Percentiles rank a stretch among this genome's conserved stretches.
phyloP scores from a whole-genome alignment of 2,797 vertebrate species.

The Hyperoplus lanceolatus region DNA sequence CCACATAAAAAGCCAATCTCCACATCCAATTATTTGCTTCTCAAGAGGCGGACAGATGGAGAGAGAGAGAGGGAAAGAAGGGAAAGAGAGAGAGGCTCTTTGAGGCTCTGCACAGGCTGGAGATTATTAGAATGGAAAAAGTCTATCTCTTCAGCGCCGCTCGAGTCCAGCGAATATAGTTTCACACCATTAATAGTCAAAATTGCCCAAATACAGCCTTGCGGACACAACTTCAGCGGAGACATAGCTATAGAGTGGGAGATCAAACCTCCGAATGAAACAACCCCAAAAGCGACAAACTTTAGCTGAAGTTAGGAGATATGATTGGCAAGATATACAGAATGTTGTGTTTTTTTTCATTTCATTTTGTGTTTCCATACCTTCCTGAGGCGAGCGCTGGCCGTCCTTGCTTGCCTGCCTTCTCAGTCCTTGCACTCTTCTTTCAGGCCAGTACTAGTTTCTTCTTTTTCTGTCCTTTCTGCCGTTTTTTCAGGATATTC shows the following conservation, averaged over 20 bases:
- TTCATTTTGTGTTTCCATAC: slow-evolving; percentile 60
- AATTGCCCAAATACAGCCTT: slow-evolving; percentile 71
- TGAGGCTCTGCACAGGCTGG: slow-evolving; percentile 79
- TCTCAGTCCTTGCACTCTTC: slow-evolving; percentile 44
- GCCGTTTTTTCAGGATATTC: slow-evolving; percentile 65
- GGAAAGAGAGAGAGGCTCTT: slow-evolving; percentile 64
- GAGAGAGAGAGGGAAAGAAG: slow-evolving; percentile 54
- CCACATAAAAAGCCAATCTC: slow-evolving; percentile 81
- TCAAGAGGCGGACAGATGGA: slow-evolving; percentile 83
- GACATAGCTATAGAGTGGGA: slow-evolving; percentile 34
- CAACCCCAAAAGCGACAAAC: slow-evolving; percentile 58
- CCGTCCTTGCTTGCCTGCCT: slow-evolving; percentile 39
- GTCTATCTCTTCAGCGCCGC: slow-evolving; percentile 56
- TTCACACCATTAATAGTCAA: slow-evolving; percentile 73
- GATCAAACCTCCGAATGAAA: slow-evolving; percentile 50
- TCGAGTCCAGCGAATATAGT: slow-evolving; percentile 71
- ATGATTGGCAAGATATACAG: slow-evolving; percentile 42
- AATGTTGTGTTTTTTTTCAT: slow-evolving; percentile 27
- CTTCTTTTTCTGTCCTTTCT: slow-evolving; percentile 38
- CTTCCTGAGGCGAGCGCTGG: slow-evolving; percentile 55
- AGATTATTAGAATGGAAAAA: slow-evolving; percentile 86
- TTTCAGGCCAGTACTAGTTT: slow-evolving; percentile 5
- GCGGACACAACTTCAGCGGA: slow-evolving; percentile 59
- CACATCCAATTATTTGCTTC: slow-evolving; percentile 87
- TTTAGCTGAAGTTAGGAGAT: slow-evolving; percentile 47